Conservation (phyloP, 2,113 vertebrate genomes). For the Xenus cinereus region DNA sequence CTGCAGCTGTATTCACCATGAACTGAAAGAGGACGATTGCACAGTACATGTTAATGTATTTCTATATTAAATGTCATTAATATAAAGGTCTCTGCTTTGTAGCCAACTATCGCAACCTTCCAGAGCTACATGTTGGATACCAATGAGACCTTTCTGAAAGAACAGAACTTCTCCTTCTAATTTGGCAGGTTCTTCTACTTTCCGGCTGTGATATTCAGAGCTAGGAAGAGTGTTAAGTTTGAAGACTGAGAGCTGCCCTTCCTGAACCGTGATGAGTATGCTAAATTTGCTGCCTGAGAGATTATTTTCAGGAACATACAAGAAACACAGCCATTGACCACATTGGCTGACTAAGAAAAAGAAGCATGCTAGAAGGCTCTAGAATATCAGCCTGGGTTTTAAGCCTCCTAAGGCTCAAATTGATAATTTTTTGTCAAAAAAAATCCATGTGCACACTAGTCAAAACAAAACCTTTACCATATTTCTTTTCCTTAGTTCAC, state of each 20-base stretch:
- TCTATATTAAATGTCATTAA: neutral
- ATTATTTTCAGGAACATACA: neutral
- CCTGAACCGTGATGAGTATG: neutral
- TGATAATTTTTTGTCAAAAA: neutral
- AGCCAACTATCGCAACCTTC: neutral
- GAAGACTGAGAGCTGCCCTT: neutral
- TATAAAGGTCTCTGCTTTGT: neutral
- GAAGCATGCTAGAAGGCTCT: neutral
- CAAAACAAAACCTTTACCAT: neutral
- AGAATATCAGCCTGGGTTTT: neutral
- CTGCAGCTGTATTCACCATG: neutral
- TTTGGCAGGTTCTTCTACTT: neutral
- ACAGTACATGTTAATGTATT: neutral
- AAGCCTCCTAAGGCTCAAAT: neutral
- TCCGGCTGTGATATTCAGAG: neutral
- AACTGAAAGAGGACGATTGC: neutral
- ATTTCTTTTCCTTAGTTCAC: neutral
- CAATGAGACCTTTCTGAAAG: neutral
- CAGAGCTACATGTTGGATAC: neutral
- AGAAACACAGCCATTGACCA: neutral
- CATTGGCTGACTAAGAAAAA: neutral
- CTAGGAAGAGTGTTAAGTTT: neutral
- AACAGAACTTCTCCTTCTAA: neutral
- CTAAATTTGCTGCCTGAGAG: neutral
- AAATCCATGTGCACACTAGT: neutral